Conservation (phyloP, 2,888 invertebrate genomes). For the Plagodis dolabraria region DNA sequence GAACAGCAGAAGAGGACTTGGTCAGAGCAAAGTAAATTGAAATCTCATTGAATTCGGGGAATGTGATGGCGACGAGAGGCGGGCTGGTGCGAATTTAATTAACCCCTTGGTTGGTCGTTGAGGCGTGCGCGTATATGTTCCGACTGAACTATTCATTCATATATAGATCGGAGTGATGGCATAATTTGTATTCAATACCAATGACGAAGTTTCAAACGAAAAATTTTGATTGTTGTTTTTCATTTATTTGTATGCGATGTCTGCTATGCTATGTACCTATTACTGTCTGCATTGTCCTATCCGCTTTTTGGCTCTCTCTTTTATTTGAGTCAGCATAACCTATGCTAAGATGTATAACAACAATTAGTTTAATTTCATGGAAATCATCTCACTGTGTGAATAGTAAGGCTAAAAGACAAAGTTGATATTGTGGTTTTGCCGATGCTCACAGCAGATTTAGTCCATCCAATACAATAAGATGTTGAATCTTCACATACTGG, state of each 20-base stretch:
- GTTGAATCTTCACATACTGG: too few species aligned
- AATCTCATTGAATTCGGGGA: conserved; percentile 83
- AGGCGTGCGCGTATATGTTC: conserved; percentile 56
- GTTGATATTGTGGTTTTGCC: too few species aligned
- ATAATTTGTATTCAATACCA: conserved; percentile 6
- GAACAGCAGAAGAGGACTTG: conserved; percentile 63
- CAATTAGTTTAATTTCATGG: too few species aligned
- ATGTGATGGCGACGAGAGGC: conserved; percentile 77
- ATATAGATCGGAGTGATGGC: conserved; percentile 26
- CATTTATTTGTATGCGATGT: background rate
- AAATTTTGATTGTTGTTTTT: background rate
- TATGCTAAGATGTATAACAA: too few species aligned
- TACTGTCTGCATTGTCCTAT: too few species aligned
- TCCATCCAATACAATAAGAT: too few species aligned
- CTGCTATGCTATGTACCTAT: too few species aligned
- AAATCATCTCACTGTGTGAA: too few species aligned
- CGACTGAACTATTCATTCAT: conserved; percentile 42
- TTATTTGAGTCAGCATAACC: too few species aligned
- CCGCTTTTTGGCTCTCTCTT: too few species aligned
- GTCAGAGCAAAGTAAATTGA: conserved; percentile 80
- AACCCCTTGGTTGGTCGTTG: conserved; percentile 79
- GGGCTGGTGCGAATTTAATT: conserved; percentile 84
- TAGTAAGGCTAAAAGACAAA: too few species aligned
- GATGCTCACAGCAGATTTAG: too few species aligned
- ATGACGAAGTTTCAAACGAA: background rate